These are phyloP conservation scores for Eupithecia centaureata DNA, from an alignment of 2,888 invertebrate genomes.

Conservation along the genomic window DNA sequence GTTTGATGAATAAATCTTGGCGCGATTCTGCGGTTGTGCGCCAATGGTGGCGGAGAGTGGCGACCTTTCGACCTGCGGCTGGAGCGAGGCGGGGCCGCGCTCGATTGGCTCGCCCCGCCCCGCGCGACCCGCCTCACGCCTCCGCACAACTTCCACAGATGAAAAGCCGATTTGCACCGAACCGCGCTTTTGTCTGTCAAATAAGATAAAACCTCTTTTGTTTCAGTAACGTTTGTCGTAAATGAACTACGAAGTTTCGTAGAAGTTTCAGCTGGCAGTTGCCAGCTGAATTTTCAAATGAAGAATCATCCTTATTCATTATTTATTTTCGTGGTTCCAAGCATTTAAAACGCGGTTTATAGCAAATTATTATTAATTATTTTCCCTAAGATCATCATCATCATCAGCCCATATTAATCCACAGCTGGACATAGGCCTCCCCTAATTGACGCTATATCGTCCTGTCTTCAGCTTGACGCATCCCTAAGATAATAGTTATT, in stretches of 20 bases:
- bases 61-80: conserved; percentile 77
- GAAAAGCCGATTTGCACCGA: conserved; percentile 50
- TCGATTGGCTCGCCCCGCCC: conserved; percentile 75
- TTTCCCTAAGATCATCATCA: conserved; percentile 22
- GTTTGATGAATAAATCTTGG: conserved; percentile 46
- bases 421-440: too few species aligned
- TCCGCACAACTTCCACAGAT: conserved; percentile 55
- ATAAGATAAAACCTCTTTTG: conserved; percentile 37
- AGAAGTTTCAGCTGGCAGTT: too few species aligned
- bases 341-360: background rate
- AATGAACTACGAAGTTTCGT: conserved; percentile 13
- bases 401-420: too few species aligned
- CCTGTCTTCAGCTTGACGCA: too few species aligned
- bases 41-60: conserved; percentile 64
- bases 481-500: too few species aligned
- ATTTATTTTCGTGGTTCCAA: background rate
- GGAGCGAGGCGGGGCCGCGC: conserved; percentile 78
- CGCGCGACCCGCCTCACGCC: conserved; percentile 61
- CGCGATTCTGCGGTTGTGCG: conserved; percentile 50
- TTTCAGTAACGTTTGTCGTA: conserved; percentile 35
- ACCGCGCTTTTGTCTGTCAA: conserved; percentile 44
- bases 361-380: background rate
- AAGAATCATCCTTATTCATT: background rate
- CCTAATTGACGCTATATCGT: too few species aligned
- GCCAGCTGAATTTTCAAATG: background rate